Evolutionary conservation across 2,888 invertebrate genomes (phyloP), one percentile per base, ranked within the genome.

Genomic region (Pogonocherus hispidulus): DNA sequence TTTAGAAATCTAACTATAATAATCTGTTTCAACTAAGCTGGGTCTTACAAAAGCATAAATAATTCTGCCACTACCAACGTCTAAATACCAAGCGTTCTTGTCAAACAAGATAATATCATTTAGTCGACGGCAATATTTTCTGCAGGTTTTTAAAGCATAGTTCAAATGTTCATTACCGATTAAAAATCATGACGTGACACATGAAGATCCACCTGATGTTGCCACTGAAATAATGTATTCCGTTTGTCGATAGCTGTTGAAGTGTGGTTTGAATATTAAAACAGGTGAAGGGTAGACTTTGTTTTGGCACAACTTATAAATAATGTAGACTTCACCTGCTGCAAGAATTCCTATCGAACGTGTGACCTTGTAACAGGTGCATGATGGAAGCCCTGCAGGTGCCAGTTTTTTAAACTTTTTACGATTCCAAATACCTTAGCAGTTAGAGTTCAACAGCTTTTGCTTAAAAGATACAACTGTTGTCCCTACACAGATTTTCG

Each of bases 311-410:
- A 66, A 70, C 69, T 69, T 74, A 73, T 75, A 76, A 75, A 76
- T 72, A 74, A 75, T 69, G 70, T 63, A 68, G 71, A 78, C 79
- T 80, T 76, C 80, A 80, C 80, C 80, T 80, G 79, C 79, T 75
- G 72, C 70, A 64, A 68, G 72, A 77, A 79, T 79, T 78, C 79
- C 78, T 70, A 78, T 79, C 77, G 77, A 74, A 72, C 76, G 73
- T 76, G 76, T 78, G 80, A 79, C 80, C 80, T 80, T 80, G 79
- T 63, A 76, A 79, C 80, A 79, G 79, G 80, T 80, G 79, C 65
- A 55, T 67, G 69, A 67, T 69, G 67, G 70, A 56, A 72, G 62
- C 51, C 65, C 49, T 67, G 63, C 72, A 72, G 72, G 72, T 72
- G 72, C 54, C 54, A 35, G 56, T 16, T 68, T 59, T 60, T 64